Conservation (phyloP, 2,888 invertebrate species). For the Gryllus longicercus region DNA sequence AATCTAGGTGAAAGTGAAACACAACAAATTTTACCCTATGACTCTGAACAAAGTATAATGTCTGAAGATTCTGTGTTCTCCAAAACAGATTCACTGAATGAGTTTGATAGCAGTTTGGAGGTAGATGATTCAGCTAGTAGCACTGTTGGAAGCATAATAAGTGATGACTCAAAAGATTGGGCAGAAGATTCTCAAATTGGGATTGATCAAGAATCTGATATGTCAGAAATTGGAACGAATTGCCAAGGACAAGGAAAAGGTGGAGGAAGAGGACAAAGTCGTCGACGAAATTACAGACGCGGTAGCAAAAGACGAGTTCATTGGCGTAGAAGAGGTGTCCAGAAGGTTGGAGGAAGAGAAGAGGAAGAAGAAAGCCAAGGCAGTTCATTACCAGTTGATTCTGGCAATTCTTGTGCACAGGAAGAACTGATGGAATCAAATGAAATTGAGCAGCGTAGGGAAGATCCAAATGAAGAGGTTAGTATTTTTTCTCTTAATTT, state of each 20-base stretch:
- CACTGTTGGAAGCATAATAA: neutral
- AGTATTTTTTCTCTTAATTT: no score
- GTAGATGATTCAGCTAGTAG: neutral
- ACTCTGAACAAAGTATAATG: neutral
- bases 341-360: neutral
- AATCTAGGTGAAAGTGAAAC: no score
- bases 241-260: constrained; percentile 18
- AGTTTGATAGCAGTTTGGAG: neutral
- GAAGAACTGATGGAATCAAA: neutral
- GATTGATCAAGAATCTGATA: no score
- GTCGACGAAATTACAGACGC: constrained; percentile 5
- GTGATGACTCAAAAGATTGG: neutral
- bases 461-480: neutral
- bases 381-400: neutral
- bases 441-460: neutral
- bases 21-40: neutral
- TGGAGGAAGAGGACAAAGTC: constrained; percentile 20
- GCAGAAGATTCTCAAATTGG: neutral
- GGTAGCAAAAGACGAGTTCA: constrained; percentile 24
- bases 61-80: neutral
- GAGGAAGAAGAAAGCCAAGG: neutral
- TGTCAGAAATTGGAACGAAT: neutral
- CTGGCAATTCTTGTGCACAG: neutral
- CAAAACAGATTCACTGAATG: no score
- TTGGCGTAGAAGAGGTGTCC: neutral